Conservation (phyloP, 2,113 vertebrate species). For the Spilogale gracilis region DNA sequence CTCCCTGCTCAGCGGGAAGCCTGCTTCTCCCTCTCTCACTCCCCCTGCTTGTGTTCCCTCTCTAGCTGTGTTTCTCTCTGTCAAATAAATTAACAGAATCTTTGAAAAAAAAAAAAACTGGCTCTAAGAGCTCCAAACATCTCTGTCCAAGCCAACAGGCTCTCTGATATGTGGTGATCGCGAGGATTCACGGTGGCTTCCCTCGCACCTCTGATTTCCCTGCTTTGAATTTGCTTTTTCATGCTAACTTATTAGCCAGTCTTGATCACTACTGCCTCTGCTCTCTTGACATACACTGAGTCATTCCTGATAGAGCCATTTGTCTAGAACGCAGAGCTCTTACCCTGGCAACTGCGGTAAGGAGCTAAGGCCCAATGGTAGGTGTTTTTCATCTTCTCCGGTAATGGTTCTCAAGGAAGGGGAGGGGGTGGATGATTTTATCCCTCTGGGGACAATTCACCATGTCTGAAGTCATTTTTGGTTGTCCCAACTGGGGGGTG, state of each 20-base stretch:
- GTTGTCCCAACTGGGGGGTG: not conserved
- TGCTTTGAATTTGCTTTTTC: constrained; percentile 4
- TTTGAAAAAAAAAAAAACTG: constrained; percentile 38
- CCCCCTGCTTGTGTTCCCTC: too few species aligned
- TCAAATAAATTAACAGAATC: too few species aligned
- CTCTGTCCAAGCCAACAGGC: not conserved
- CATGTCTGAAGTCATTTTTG: constrained; percentile 52
- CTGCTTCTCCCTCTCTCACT: too few species aligned
- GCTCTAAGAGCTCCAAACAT: not conserved
- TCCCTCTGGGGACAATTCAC: not conserved
- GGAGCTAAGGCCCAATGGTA: not conserved
- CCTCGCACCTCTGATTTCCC: constrained; percentile 16
- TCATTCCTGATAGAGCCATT: not conserved
- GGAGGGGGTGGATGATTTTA: not conserved
- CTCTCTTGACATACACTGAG: constrained; percentile 4
- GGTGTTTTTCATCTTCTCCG: constrained; percentile 9
- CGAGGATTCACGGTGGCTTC: not conserved
- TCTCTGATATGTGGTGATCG: not conserved
- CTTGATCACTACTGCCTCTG: not conserved
- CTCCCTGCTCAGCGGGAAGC: too few species aligned
- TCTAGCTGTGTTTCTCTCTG: too few species aligned
- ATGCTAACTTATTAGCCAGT: not conserved
- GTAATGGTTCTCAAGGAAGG: not conserved
- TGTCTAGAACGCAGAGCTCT: constrained; percentile 37
- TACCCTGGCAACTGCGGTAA: not conserved